Base-by-base conservation (phyloP, 2,113 vertebrate species). In the Canis aureus region DNA sequence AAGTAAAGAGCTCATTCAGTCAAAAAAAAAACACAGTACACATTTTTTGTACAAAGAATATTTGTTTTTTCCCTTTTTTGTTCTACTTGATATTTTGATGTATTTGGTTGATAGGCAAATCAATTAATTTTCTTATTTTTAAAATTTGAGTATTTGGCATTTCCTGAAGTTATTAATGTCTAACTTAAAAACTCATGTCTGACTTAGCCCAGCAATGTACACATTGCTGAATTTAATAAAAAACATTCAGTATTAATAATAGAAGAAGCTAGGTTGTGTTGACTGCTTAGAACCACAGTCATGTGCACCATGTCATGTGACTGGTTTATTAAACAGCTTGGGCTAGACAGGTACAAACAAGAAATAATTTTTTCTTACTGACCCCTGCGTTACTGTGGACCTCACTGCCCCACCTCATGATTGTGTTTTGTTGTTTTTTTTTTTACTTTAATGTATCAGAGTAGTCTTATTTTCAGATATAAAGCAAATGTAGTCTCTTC, bases 161-260 rank as follows among this genome's bases (percentile, higher is more conserved):
- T 92, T 13, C 55, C 15, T 89, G 15, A 76, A 81, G 49, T 96
- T 87, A 69, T 95, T 91, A 80, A 86, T 81, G 57, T 53, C 91
- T 23, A 96, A 82, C 60, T 66, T 93, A 29, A 55, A 94, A 95
- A 51, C 62, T 95, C 22, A 5, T 71, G 0, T 82, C 7, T 82
- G 85, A 84, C 17, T 97, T 60, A 91, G 35, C 3, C 5, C 15
- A 81, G 20, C 15, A 78, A 25, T 51, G 0, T 71, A 81, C 81
- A 23, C 17, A 96, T 55, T 82, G 22, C 22, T 96, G n/a, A 93
- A 83, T 74, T 92, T 13, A 89, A 91, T 91, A 27, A 76, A 92
- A 90, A 80, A 78, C 8, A 88, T 87, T 59, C 66, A 82, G 8
- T 32, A 43, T 29, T 64, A 76, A 22, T 80, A 73, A 7, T 22